Base-by-base conservation (phyloP, 2,888 invertebrate species). In the Ethmia dodecea region DNA sequence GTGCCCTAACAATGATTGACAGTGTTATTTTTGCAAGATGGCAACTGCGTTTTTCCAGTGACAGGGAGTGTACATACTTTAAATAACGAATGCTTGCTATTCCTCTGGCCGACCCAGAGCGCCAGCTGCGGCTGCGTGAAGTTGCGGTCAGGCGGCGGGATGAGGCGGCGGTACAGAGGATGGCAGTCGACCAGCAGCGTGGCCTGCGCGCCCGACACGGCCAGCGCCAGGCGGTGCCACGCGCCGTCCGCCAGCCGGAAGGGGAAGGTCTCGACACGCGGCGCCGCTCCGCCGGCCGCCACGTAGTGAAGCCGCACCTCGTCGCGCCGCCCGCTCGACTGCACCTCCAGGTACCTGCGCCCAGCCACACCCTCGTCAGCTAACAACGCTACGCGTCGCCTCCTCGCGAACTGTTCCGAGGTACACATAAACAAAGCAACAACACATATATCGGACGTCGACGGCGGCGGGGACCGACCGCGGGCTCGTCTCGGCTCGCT, bases 41-140 rank as follows among this genome's bases (percentile, higher is more conserved):
- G n/a, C n/a, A n/a, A n/a, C n/a, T n/a, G n/a, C n/a, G n/a, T n/a
- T n/a, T n/a, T n/a, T n/a, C n/a, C n/a, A n/a, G n/a, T n/a, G n/a
- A n/a, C n/a, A n/a, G n/a, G n/a, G n/a, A n/a, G n/a, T n/a, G 22
- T n/a, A 32, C 38, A 76, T 77, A 96, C 96, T 93, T 95, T 95
- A 84, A 94, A 96, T 68, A 93, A 88, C 71, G 93, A 95, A 87
- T 94, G 94, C 72, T 92, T 92, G 76, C 89, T 89, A 80, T 93
- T 94, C 69, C 95, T 90, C 86, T 96, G 96, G 54, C 96, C 96
- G 48, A 96, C 88, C 94, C 94, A 96, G 50, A 96, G 89, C 55
- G 93, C 88, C 43, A 91, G 88, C 73, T 91, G 90, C 33, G 92
- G 91, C 60, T 90, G 88, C 37, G 92, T 89, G 76, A 93, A 92